Evolutionary conservation across 2,797 vertebrate species (phyloP), one percentile per base, ranked within the genome.

Genomic region (Sebastes steindachneri): DNA sequence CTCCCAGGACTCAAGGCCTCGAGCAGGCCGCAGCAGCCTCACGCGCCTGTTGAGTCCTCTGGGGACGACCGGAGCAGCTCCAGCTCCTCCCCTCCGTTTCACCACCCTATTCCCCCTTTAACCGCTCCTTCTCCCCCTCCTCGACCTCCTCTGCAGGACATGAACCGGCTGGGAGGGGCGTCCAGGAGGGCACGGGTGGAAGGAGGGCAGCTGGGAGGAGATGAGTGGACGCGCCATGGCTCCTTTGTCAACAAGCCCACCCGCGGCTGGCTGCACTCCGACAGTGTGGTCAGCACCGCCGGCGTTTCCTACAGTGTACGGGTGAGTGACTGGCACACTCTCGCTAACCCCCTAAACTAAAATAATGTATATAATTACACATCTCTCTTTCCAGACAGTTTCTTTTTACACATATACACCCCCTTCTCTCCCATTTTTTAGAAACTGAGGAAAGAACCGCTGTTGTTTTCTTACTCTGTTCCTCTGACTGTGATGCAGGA

Each of bases 191-290:
- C 97, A 91, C 96, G 98, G 84, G 98, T 99, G 92, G 98, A 99
- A 96, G 98, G 98, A 14, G 98, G 97, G 73, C 98, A 99, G 93
- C 97, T 99, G 37, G 98, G 97, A 66, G 98, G 98, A 51, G 98
- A 99, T 57, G 98, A 99, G 93, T 99, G 98, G 98, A 99, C 98
- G 2, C 97, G 98, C 28, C 98, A 99, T 74, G 98, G 98, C 92
- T 99, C 98, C 93, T 99, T 99, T 37, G 98, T 99, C 91, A 99
- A 99, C 95, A 99, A 99, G 86, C 98, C 98, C 87, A 97, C 94
- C 31, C 96, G 98, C 0, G 98, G 98, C 82, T 99, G 98, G 98
- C 96, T 99, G 92, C 98, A 99, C 91, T 97, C 97, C 0, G 98
- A 99, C 92, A 96, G 94, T 85, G 97, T 98, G 83, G 97, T 99